phyloP scores from a whole-genome alignment of 1,140 invertebrate genomes.

The Forficula auricularia region DNA sequence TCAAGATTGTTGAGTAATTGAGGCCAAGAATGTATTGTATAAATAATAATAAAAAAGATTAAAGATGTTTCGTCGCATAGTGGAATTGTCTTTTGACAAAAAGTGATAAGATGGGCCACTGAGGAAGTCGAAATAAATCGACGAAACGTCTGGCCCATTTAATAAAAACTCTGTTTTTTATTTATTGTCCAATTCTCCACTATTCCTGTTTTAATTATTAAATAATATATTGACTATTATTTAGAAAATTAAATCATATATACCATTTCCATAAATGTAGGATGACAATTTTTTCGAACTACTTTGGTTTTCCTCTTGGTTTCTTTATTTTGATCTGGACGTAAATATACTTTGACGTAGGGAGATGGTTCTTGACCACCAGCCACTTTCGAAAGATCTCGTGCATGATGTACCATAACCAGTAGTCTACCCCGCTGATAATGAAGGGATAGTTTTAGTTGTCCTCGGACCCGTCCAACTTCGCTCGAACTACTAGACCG shows the following conservation, averaged over 20 bases:
- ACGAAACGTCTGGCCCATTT: too few relatives aligned
- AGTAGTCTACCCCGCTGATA: slow-evolving; percentile 62
- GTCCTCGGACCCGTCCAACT: slow-evolving; percentile 21
- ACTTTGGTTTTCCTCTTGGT: slow-evolving; percentile 94
- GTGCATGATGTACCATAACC: slow-evolving; percentile 76
- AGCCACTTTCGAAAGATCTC: slow-evolving; percentile 55
- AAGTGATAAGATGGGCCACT: too few relatives aligned
- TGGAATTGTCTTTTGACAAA: too few relatives aligned
- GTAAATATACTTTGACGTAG: slow-evolving; percentile 87
- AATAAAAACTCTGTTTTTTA: too few relatives aligned
- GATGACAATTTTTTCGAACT: slow-evolving; percentile 76
- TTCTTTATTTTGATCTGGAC: slow-evolving; percentile 67
- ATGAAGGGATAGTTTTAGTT: slow-evolving; percentile 58
- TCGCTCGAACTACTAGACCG: slow-evolving; percentile 8
- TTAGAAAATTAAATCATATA: slow-evolving; percentile 13
- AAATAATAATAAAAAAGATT: too few relatives aligned
- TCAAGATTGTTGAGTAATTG: too few relatives aligned
- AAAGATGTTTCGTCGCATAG: too few relatives aligned
- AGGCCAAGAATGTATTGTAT: too few relatives aligned
- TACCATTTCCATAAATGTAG: slow-evolving; percentile 96
- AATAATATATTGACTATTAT: too few relatives aligned
- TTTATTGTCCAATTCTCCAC: too few relatives aligned
- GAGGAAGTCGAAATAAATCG: too few relatives aligned
- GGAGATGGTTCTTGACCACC: slow-evolving; percentile 67
- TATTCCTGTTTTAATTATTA: too few relatives aligned